Evolutionary conservation across 2,797 vertebrate genomes (phyloP), one percentile per base, ranked within the genome.

Genomic region (Buphagus erythrorhynchus): DNA sequence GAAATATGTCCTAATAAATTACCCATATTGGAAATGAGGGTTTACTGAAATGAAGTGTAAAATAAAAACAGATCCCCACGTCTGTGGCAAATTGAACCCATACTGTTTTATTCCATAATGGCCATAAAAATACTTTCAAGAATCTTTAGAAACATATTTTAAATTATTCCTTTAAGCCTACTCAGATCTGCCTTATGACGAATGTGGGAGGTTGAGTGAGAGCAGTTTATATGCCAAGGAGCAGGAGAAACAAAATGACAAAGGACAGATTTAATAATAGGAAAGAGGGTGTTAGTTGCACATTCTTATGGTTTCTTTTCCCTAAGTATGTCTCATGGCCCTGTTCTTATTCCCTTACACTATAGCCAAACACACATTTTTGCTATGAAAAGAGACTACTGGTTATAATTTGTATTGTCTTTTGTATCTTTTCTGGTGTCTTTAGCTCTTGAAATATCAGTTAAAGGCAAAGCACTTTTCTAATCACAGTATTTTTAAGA

Each of bases 131-230:
- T 63, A 85, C 17, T 80, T 87, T 33, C 13, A 67, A 77, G 19
- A 89, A 68, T 89, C 68, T 90, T 82, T 83, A 55, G 65, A 77
- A 91, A 22, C 19, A 45, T 93, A 68, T 91, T 95, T 93, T 72
- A 87, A 92, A 90, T 83, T 80, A 91, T 89, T 95, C 78, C 63
- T 36, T 83, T 80, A 91, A 87, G 43, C 84, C 89, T 81, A 83
- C 91, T 91, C 89, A 93, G 26, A 78, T 83, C 54, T 93, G 87
- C 61, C 10, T 13, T 86, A 81, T 93, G 91, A 93, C 10, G 12
- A 86, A 92, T 78, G 94, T 95, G 38, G 95, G 91, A 95, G 91
- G 73, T 69, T 97, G 85, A 94, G 91, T 91, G 93, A 94, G 55
- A 94, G 75, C 45, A 94, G 58, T 10, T 89, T 91, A 69, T 79